Evolutionary conservation across 1,140 invertebrate species (phyloP).

Genomic region (Brachionus plicatilis): DNA sequence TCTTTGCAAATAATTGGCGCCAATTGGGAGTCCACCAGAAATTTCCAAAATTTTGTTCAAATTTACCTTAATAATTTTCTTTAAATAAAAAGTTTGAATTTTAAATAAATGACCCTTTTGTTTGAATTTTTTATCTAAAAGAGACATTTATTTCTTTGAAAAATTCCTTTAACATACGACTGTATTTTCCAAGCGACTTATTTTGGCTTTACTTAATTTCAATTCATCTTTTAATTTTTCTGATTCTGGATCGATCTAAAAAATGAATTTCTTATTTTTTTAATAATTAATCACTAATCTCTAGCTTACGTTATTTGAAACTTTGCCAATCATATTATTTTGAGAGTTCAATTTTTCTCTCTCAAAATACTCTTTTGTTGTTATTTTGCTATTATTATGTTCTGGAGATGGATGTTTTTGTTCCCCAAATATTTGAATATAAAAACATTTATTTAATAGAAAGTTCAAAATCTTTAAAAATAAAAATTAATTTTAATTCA

Average conservation of each 20-base stretch:
- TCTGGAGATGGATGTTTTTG: conserved; percentile 33
- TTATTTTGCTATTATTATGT: conserved; percentile 3
- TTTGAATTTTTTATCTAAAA: background rate
- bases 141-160: background rate
- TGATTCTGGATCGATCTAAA: conserved; percentile 10
- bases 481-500: background rate
- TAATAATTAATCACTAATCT: background rate
- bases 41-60: background rate
- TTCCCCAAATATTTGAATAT: conserved; percentile 32
- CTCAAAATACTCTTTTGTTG: conserved; percentile 39
- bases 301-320: background rate
- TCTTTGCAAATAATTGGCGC: background rate
- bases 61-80: background rate
- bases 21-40: background rate
- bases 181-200: background rate
- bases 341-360: background rate
- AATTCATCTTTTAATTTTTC: conserved; percentile 34
- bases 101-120: background rate
- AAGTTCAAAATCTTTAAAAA: background rate
- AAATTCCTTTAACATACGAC: background rate
- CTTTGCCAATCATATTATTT: background rate
- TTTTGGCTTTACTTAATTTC: background rate
- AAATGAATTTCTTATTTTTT: background rate
- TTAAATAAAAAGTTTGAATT: background rate
- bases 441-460: background rate